Evolutionary conservation across 2,888 invertebrate species (phyloP).

Genomic region (Drosophila greeni): DNA sequence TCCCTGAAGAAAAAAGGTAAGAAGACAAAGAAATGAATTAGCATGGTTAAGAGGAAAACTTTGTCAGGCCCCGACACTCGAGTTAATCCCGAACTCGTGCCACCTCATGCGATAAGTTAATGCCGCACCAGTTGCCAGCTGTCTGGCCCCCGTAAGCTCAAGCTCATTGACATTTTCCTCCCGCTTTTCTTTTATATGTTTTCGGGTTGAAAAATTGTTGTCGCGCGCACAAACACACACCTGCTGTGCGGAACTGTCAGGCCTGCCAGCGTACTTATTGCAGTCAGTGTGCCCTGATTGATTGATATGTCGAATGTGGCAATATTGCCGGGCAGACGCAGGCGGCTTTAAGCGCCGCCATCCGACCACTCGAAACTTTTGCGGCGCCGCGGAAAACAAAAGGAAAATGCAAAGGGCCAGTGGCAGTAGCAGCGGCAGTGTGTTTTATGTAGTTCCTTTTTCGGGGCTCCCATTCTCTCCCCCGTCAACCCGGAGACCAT

Average conservation of each 20-base stretch:
- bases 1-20: conserved; percentile 80
- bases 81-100: conserved; percentile 66
- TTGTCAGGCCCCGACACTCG: conserved; percentile 48
- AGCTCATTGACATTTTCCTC: conserved; percentile 43
- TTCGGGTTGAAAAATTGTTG: conserved; percentile 59
- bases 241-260: conserved; percentile 39
- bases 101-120: conserved; percentile 66
- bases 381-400: conserved; percentile 28
- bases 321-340: conserved; percentile 49
- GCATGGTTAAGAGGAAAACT: conserved; percentile 32
- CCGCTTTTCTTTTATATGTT: conserved; percentile 14
- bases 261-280: conserved; percentile 39
- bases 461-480: conserved; percentile 37
- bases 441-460: conserved; percentile 70
- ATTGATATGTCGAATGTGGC: conserved; percentile 67
- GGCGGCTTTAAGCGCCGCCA: conserved; percentile 48
- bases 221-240: conserved; percentile 47
- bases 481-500: conserved; percentile 63
- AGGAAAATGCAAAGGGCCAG: conserved; percentile 37
- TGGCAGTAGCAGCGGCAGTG: conserved; percentile 35
- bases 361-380: conserved; percentile 52
- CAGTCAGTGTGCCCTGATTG: conserved; percentile 52
- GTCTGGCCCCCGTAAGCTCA: conserved; percentile 36
- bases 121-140: conserved; percentile 45
- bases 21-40: conserved; percentile 50